Evolutionary conservation across 2,797 vertebrate genomes (phyloP).

Genomic region (Centropyge bicolor): DNA sequence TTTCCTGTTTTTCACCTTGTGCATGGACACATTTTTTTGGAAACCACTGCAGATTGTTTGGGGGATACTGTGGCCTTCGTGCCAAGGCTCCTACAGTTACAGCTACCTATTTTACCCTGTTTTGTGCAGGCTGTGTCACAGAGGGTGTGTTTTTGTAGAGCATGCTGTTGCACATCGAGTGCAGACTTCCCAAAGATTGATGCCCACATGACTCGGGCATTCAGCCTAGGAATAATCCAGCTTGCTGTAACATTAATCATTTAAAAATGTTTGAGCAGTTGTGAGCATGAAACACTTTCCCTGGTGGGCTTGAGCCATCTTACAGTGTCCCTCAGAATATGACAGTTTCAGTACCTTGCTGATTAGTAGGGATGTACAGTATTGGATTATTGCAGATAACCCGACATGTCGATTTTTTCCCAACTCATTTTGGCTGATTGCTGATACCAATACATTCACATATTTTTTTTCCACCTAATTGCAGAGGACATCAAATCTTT

Average conservation of each 20-base stretch:
- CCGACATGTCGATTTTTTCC: too few relatives aligned
- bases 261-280: background rate
- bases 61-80: constrained; percentile 21
- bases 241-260: constrained; percentile 11
- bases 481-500: too few relatives aligned
- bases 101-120: background rate
- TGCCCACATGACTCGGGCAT: background rate
- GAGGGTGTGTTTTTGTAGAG: constrained; percentile 15
- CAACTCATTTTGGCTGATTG: too few relatives aligned
- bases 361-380: too few relatives aligned
- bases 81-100: background rate
- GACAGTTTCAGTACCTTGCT: background rate
- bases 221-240: constrained; percentile 11
- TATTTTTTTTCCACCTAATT: too few relatives aligned
- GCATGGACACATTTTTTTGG: constrained; percentile 6
- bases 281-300: constrained; percentile 7
- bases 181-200: constrained; percentile 10
- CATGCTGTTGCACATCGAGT: constrained; percentile 17
- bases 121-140: constrained; percentile 1
- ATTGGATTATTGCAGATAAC: too few relatives aligned
- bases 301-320: background rate
- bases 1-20: background rate
- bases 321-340: background rate
- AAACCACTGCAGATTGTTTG: constrained; percentile 31
- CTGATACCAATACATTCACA: too few relatives aligned